These are phyloP conservation scores for Chrysomela aeneicollis DNA, from an alignment of 2,888 invertebrate species.

Conservation along the genomic window DNA sequence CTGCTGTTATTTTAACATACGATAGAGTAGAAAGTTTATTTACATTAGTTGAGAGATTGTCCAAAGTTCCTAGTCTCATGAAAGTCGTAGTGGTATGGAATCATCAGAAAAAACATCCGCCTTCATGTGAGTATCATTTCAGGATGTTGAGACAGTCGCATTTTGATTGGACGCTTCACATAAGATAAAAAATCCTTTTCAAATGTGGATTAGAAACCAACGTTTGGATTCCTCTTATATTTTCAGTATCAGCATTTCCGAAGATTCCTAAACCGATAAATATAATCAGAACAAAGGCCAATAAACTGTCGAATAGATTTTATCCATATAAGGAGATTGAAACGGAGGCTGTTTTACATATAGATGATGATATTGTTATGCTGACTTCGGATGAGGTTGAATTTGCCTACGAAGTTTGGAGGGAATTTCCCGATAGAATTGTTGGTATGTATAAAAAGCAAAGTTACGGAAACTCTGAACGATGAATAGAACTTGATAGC, in stretches of 20 bases:
- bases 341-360: constrained; percentile 93
- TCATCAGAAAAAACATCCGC: constrained; percentile 90
- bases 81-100: constrained; percentile 97
- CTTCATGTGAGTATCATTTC: constrained; percentile 75
- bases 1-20: constrained; percentile 94
- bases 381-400: constrained; percentile 94
- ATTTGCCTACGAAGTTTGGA: constrained; percentile 94
- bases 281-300: constrained; percentile 88
- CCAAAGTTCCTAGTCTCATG: constrained; percentile 86
- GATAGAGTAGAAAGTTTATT: constrained; percentile 91
- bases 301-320: constrained; percentile 94
- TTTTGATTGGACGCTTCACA: too few relatives aligned
- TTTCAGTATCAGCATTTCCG: constrained; percentile 84
- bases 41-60: constrained; percentile 83
- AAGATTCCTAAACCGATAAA: constrained; percentile 87
- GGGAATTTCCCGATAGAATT: constrained; percentile 94
- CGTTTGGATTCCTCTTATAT: constrained; percentile 8
- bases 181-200: too few relatives aligned
- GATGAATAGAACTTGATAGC: too few relatives aligned
- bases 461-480: background rate
- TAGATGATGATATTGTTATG: constrained; percentile 97
- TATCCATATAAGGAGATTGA: constrained; percentile 96
- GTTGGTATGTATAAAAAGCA: constrained; percentile 63
- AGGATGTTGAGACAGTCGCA: too few relatives aligned
- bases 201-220: too few relatives aligned